Evolutionary conservation across 2,113 vertebrate genomes (phyloP), one percentile per base, ranked within the genome.

Genomic region (Chamaea fasciata): DNA sequence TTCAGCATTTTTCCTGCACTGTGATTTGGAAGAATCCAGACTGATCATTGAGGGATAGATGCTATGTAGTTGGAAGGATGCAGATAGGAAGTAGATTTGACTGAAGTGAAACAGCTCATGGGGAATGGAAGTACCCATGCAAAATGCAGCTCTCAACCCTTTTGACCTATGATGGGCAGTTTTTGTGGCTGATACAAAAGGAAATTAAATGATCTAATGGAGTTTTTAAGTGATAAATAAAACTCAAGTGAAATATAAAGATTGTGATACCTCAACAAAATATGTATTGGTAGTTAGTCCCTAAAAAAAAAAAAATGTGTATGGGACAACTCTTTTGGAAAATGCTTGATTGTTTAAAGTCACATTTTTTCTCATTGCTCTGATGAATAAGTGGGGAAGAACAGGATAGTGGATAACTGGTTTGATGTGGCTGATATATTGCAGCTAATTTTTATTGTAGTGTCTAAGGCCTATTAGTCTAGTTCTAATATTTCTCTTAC

Each of bases 371-470:
- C n/a, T 27, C 6, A 31, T 70, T 70, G 10, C 4, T 65, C 26
- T 62, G 30, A 74, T 62, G 52, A 15, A 11, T 15, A 70, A n/a
- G 1, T 15, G 13, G 17, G 33, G 23, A 75, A 79, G 23, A 68
- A 49, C 10, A 50, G 16, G 15, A 3, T 26, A 1, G 1, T 6
- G 17, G 28, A 37, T 63, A 63, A n/a, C 2, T 57, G n/a, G 1
- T 59, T 65, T 79, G n/a, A 15, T 17, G 2, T 53, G 47, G 18
- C 35, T 79, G 64, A n/a, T 28, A 22, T 7, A 9, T 5, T 27
- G 10, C 24, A 60, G n/a, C 19, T 74, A 19, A 39, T 42, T 78
- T 74, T 67, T 75, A 50, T 63, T 55, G 6, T 42, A 24, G 4
- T 37, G 15, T 60, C 27, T 71, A 73, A 80, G 11, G 17, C 37